Percentiles rank a stretch among this genome's conserved stretches.
Evolutionary conservation across 2,888 invertebrate species (phyloP).

Genomic region (Desoria tigrina): DNA sequence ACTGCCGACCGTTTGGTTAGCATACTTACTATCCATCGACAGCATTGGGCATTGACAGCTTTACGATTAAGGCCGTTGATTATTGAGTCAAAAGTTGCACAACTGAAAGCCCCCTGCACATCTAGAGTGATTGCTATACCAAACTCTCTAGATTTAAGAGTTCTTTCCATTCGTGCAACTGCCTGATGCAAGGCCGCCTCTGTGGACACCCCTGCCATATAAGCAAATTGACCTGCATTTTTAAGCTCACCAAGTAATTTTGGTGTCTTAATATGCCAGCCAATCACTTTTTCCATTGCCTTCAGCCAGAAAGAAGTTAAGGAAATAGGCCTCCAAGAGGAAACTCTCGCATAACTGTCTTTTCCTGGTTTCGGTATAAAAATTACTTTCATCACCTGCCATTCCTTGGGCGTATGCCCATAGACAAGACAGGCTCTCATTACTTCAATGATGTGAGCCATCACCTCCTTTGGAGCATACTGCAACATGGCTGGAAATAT

Average conservation of each 20-base stretch:
- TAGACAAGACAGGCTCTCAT: conserved; percentile 9
- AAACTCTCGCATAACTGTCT: conserved; percentile 22
- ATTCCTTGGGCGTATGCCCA: conserved; percentile 23
- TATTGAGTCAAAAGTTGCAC: conserved; percentile 38
- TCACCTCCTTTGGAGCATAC: not conserved
- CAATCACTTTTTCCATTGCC: conserved; percentile 20
- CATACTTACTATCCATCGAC: conserved; percentile 32
- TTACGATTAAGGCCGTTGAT: conserved; percentile 14
- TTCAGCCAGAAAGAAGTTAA: conserved; percentile 23
- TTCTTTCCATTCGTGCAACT: too few species aligned
- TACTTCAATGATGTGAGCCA: not conserved
- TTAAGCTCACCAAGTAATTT: conserved; percentile 6
- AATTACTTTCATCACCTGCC: conserved; percentile 19
- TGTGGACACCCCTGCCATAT: conserved; percentile 21
- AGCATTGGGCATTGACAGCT: not conserved
- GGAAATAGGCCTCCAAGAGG: conserved; percentile 33
- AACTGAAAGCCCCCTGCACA: conserved; percentile 53
- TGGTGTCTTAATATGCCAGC: conserved; percentile 13
- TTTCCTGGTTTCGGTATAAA: too few species aligned
- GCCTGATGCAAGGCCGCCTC: conserved; percentile 31
- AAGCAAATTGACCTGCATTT: conserved; percentile 39
- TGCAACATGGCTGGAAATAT: conserved; percentile 17
- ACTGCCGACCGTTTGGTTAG: conserved; percentile 12
- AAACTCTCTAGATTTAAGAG: conserved; percentile 37
- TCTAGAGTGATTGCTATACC: conserved; percentile 46